A percentile compares a stretch with the other conserved stretches of the same genome.
Evolutionary conservation across 2,113 vertebrate species (phyloP).

Genomic region (Elanoides forficatus): DNA sequence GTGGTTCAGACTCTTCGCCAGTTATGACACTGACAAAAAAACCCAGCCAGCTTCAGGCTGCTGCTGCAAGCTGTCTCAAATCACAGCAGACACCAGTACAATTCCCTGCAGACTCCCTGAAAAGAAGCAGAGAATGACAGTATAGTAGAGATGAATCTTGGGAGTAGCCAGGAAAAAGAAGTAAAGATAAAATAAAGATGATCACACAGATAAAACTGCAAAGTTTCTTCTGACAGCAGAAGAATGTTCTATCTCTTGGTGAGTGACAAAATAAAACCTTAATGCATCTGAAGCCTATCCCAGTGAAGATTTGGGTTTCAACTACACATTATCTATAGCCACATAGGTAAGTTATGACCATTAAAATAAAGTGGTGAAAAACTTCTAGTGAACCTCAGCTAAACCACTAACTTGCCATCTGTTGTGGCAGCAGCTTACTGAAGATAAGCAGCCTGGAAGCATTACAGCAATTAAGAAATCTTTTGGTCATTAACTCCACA

Average conservation of each 20-base stretch:
- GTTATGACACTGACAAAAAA: background rate
- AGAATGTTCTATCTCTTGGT: background rate
- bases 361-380: background rate
- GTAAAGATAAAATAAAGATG: background rate
- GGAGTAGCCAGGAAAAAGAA: background rate
- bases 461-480: constrained; percentile 62
- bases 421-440: constrained; percentile 43
- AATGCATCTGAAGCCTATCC: background rate
- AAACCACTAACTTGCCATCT: constrained; percentile 55
- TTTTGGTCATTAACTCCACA: constrained; percentile 61
- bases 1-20: background rate
- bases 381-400: constrained; percentile 13
- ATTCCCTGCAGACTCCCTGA: background rate
- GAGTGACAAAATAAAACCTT: background rate
- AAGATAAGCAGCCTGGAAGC: constrained; percentile 60
- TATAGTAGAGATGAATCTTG: background rate
- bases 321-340: background rate
- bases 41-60: background rate
- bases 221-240: background rate
- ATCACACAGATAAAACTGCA: background rate
- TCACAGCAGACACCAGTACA: background rate
- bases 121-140: background rate
- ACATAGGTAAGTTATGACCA: background rate
- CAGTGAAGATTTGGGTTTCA: background rate
- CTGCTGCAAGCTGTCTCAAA: background rate